Evolutionary conservation across 1,140 invertebrate species (phyloP).

Genomic region (Anadara kagoshimensis): DNA sequence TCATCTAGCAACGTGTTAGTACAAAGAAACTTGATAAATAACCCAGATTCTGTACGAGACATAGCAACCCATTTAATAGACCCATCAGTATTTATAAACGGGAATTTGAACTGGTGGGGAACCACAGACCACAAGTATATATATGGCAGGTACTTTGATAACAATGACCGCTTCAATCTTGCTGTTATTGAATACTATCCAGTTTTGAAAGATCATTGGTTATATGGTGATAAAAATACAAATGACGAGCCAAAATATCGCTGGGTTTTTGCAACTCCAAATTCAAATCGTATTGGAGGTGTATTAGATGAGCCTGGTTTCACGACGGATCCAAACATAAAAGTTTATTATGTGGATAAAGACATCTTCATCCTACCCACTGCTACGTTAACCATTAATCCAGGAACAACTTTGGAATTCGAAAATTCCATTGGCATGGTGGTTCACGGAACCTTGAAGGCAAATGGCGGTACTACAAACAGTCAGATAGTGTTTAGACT

Average conservation of each 20-base stretch:
- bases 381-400: conserved; percentile 63
- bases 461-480: conserved; percentile 70
- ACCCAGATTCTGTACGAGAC: conserved; percentile 90
- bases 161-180: conserved; percentile 69
- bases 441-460: conserved; percentile 89
- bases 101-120: conserved; percentile 92
- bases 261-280: conserved; percentile 50
- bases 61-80: conserved; percentile 97
- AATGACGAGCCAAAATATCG: conserved; percentile 48
- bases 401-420: conserved; percentile 88
- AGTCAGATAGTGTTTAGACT: conserved; percentile 49
- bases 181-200: conserved; percentile 71
- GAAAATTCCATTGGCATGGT: conserved; percentile 96
- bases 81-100: conserved; percentile 94
- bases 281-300: conserved; percentile 59
- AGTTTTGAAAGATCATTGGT: conserved; percentile 54
- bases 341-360: conserved; percentile 65
- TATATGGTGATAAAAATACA: conserved; percentile 58
- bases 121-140: conserved; percentile 76
- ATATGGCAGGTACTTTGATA: conserved; percentile 67
- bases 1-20: conserved; percentile 91
- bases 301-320: conserved; percentile 52
- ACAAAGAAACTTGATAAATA: conserved; percentile 94
- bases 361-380: conserved; percentile 67
- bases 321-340: conserved; percentile 33